phyloP scores from a whole-genome alignment of 2,797 vertebrate species.

The Gouania willdenowi region DNA sequence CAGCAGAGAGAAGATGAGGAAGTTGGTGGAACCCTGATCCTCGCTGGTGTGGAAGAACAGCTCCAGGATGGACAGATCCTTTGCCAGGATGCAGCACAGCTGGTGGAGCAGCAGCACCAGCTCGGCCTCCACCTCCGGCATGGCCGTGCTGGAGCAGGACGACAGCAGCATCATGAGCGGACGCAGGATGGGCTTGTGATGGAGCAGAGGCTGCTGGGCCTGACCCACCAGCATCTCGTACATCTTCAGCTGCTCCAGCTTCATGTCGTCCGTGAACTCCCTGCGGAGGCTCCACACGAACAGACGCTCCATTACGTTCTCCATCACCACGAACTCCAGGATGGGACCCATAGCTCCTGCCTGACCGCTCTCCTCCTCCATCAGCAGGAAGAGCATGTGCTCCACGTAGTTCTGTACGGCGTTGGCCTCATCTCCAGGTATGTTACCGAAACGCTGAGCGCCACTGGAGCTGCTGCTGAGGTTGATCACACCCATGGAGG shows the following conservation, averaged over 20 bases:
- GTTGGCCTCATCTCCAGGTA: slow-evolving; percentile 90
- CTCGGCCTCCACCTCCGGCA: slow-evolving; percentile 83
- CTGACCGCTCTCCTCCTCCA: slow-evolving; percentile 88
- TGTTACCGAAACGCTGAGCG: slow-evolving; percentile 57
- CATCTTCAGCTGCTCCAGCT: slow-evolving; percentile 96
- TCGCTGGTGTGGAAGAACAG: slow-evolving; percentile 98
- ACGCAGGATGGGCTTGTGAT: slow-evolving; percentile 93
- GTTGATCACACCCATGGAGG: slow-evolving; percentile 45
- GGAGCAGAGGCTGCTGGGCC: slow-evolving; percentile 90
- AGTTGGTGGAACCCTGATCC: slow-evolving; percentile 96
- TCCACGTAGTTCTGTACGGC: slow-evolving; percentile 98
- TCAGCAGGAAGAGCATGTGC: slow-evolving; percentile 94
- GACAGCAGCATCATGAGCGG: slow-evolving; percentile 97
- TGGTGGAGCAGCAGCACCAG: slow-evolving; percentile 91
- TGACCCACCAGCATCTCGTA: slow-evolving; percentile 94
- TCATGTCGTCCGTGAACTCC: slow-evolving; percentile 95
- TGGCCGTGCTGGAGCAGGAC: slow-evolving; percentile 83
- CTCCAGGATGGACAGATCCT: slow-evolving; percentile 92
- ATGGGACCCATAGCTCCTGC: slow-evolving; percentile 93
- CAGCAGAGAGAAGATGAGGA: slow-evolving; percentile 96
- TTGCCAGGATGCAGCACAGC: slow-evolving; percentile 92
- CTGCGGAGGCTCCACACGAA: slow-evolving; percentile 96
- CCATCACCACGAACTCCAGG: slow-evolving; percentile 94
- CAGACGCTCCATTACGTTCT: slow-evolving; percentile 97
- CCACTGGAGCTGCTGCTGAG: slow-evolving; percentile 16